Conservation (phyloP, 2,888 invertebrate species). For the Pseudolycoriella hygida region DNA sequence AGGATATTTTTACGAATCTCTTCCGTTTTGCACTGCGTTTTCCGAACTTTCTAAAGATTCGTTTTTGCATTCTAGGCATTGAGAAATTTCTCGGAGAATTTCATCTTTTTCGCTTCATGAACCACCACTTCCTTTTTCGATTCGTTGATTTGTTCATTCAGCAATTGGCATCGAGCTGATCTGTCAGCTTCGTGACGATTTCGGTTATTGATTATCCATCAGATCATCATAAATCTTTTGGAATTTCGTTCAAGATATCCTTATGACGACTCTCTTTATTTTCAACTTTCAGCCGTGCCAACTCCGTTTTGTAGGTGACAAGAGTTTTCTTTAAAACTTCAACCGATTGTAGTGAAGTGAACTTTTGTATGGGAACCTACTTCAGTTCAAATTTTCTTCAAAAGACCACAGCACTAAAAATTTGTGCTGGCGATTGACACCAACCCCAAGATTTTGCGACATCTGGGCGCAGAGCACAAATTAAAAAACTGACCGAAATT, state of each 20-base stretch:
- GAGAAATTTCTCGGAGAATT: background rate
- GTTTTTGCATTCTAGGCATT: background rate
- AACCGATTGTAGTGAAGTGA: slow-evolving; percentile 14
- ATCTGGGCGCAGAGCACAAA: no score
- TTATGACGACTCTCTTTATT: slow-evolving; percentile 24
- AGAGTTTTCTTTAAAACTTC: slow-evolving; percentile 19
- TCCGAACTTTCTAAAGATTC: background rate
- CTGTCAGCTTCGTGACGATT: no score
- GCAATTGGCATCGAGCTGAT: no score
- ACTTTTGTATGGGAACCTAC: no score
- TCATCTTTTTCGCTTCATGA: background rate
- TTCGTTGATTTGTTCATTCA: background rate
- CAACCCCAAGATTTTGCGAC: no score
- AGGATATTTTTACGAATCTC: slow-evolving; percentile 16
- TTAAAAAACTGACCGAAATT: no score
- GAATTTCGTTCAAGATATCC: background rate
- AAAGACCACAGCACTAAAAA: no score
- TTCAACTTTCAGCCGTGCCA: slow-evolving; percentile 24
- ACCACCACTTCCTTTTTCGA: background rate
- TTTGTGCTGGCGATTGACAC: no score
- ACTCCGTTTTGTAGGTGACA: slow-evolving; percentile 18
- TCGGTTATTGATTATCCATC: background rate
- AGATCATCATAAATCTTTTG: background rate
- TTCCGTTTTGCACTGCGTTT: background rate
- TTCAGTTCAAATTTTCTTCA: no score